Conservation (phyloP, 2,797 vertebrate species). For the Florisuga fusca region DNA sequence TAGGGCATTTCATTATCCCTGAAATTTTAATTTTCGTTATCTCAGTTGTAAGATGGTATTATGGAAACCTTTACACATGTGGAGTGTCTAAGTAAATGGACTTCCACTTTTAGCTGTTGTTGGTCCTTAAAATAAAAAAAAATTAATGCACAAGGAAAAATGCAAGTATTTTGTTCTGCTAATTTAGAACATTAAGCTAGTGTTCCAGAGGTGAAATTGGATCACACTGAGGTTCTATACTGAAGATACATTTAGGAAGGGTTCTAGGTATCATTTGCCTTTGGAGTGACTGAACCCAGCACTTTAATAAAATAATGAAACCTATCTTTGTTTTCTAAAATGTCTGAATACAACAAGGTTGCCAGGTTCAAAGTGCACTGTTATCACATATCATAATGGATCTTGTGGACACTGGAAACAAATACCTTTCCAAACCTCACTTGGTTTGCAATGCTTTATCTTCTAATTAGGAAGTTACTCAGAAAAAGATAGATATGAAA, state of each 20-base stretch:
- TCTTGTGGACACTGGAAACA: not conserved
- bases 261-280: not conserved
- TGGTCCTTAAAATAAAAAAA: not conserved
- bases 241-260: not conserved
- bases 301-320: not conserved
- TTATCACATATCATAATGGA: not conserved
- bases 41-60: not conserved
- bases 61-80: not conserved
- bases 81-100: not conserved
- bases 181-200: not conserved
- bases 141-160: not conserved
- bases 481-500: not conserved
- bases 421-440: not conserved
- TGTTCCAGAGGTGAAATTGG: not conserved
- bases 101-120: not conserved
- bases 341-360: not conserved
- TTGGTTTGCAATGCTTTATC: not conserved
- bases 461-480: not conserved
- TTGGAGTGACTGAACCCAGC: not conserved
- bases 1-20: not conserved
- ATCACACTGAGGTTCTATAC: not conserved
- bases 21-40: not conserved
- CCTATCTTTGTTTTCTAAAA: not conserved
- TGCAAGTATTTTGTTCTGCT: not conserved
- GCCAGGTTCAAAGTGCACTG: not conserved